phyloP scores from a whole-genome alignment of 2,888 invertebrate species.

The Drosophila paramelanica region DNA sequence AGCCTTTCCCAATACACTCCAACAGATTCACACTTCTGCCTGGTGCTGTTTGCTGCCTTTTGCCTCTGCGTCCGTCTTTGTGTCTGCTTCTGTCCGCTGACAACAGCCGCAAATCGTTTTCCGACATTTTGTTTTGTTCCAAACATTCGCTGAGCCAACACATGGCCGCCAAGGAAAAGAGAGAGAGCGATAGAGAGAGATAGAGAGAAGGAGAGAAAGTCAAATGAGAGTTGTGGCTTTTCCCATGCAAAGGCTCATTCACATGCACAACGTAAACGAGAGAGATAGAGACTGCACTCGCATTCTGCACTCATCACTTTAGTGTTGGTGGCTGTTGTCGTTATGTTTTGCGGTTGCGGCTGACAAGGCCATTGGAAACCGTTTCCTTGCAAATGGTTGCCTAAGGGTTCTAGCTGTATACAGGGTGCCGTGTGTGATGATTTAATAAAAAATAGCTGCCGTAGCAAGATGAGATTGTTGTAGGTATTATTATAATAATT shows the following conservation, averaged over 20 bases:
- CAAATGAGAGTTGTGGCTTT: slow-evolving; percentile 24
- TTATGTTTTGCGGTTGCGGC: slow-evolving; percentile 35
- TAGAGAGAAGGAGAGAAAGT: neutral
- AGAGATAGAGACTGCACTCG: slow-evolving; percentile 9
- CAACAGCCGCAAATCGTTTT: slow-evolving; percentile 43
- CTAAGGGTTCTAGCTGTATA: slow-evolving; percentile 51
- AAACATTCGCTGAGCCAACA: slow-evolving; percentile 58
- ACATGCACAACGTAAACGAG: slow-evolving; percentile 3
- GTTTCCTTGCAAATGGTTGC: slow-evolving; percentile 52
- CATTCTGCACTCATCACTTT: slow-evolving; percentile 22
- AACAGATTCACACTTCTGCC: slow-evolving; percentile 27
- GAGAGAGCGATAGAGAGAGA: slow-evolving; percentile 8
- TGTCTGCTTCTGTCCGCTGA: slow-evolving; percentile 5
- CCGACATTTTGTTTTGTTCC: slow-evolving; percentile 73
- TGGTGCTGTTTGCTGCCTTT: slow-evolving; percentile 2
- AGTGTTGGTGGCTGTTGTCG: slow-evolving; percentile 14
- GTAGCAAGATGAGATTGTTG: neutral
- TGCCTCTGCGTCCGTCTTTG: neutral
- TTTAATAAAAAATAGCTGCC: neutral
- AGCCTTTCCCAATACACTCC: slow-evolving; percentile 13
- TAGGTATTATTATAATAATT: no score
- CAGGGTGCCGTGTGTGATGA: slow-evolving; percentile 48
- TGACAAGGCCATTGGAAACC: slow-evolving; percentile 79
- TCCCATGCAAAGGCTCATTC: slow-evolving; percentile 38
- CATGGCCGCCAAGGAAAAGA: slow-evolving; percentile 35